Evolutionary conservation across 2,113 vertebrate species (phyloP).

Genomic region (Tamias sibiricus): DNA sequence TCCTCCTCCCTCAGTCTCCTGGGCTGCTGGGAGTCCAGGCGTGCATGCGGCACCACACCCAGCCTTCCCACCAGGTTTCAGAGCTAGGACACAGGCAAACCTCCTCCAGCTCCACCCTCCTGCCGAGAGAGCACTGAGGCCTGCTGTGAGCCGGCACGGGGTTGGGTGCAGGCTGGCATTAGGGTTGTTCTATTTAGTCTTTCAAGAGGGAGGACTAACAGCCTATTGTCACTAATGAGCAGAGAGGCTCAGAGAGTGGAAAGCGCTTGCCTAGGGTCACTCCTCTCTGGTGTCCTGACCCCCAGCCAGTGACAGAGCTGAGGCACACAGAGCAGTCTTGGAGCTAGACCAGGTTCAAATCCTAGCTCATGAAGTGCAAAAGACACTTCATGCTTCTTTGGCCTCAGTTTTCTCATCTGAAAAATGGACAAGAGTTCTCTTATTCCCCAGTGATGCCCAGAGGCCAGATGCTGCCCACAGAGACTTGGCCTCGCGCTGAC

Average conservation of each 20-base stretch:
- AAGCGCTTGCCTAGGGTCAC: not conserved
- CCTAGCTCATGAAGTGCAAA: not conserved
- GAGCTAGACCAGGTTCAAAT: not conserved
- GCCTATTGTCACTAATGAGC: not conserved
- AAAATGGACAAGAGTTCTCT: not conserved
- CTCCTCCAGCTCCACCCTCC: not conserved
- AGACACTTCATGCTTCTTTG: not conserved
- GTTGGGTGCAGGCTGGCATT: not conserved
- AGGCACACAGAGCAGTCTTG: not conserved
- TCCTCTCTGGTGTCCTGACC: too few species aligned
- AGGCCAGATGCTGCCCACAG: not conserved
- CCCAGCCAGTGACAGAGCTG: not conserved
- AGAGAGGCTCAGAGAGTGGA: not conserved
- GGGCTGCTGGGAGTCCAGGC: too few species aligned
- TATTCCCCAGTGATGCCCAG: not conserved
- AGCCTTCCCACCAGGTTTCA: not conserved
- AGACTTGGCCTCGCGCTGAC: not conserved
- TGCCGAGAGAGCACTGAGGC: not conserved
- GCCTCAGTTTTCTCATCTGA: constrained; percentile 23
- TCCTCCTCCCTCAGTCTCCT: too few species aligned
- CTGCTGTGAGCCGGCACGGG: not conserved
- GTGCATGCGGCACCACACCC: too few species aligned
- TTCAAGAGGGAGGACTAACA: not conserved
- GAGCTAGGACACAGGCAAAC: not conserved
- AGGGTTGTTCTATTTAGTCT: not conserved